Conservation (phyloP, 2,888 invertebrate species). For the Dryococelus australis region DNA sequence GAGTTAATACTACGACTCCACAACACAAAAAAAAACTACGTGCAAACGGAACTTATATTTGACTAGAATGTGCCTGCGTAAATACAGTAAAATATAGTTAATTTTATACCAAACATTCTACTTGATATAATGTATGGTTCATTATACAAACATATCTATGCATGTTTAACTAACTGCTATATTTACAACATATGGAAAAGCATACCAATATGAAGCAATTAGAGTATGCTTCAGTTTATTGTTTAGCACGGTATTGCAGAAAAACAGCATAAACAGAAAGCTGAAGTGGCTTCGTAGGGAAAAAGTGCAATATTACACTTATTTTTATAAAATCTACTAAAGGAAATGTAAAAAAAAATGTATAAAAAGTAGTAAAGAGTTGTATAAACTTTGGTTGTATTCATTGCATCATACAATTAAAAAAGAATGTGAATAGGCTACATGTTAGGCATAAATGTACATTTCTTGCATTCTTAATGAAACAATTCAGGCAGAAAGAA, state of each 20-base stretch:
- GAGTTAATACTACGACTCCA: background rate
- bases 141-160: background rate
- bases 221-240: no score
- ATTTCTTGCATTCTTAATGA: no score
- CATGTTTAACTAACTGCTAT: background rate
- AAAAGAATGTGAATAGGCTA: no score
- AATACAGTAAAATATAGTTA: background rate
- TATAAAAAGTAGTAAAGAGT: background rate
- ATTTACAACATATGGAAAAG: background rate
- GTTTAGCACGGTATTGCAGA: no score
- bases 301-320: no score
- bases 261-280: no score
- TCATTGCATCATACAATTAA: background rate
- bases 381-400: background rate
- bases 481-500: no score
- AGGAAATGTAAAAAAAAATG: background rate
- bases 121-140: background rate
- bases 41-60: background rate
- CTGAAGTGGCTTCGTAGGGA: no score
- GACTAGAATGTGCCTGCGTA: background rate
- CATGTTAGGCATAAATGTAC: no score
- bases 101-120: background rate
- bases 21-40: background rate
- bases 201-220: background rate
- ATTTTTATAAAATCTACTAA: no score